Base-by-base conservation (phyloP, 2,797 vertebrate genomes). In the Rhinella marina region DNA sequence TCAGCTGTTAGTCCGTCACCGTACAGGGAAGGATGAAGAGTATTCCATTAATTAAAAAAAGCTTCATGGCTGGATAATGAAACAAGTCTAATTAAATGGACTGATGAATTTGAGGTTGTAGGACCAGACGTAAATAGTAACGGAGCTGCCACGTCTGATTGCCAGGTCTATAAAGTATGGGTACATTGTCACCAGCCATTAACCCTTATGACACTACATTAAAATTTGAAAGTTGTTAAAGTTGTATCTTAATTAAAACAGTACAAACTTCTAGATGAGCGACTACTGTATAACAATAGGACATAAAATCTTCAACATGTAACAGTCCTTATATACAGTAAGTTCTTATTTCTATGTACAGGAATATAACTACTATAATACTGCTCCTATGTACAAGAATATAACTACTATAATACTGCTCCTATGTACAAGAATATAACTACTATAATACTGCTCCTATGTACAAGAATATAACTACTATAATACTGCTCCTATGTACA, bases 41-140 rank as follows among this genome's bases (percentile, higher is more conserved):
- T 50, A 80, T 61, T 59, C 75, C 61, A 70, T 85, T 75, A 79
- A 41, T 27, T 1, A 64, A 54, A 77, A n/a, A 54, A 77, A 19
- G 12, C 50, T 16, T 13, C 13, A 41, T 3, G 29, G 21, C 57
- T 5, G 12, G 14, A 50, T 86, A 85, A 88, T 88, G 59, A 88
- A 68, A 82, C 50, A 81, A 57, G 64, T n/a, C 84, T 82, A 82
- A 88, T 86, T 82, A 86, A 85, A 82, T 82, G 70, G 76, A 76
- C 57, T 79, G 75, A 76, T 84, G 54, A 75, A 54, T 75, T 21
- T 2, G 16, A 66, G 81, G 77, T 62, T 85, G 76, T 41, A 62
- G 70, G 54, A 62, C 16, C 59, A 13, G 79, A 21, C 64, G 66
- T 88, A 88, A 84, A 88, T 80, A 84, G 25, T 21, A 41, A 25